Conservation (phyloP, 2,888 invertebrate genomes). For the Euclidia mi region DNA sequence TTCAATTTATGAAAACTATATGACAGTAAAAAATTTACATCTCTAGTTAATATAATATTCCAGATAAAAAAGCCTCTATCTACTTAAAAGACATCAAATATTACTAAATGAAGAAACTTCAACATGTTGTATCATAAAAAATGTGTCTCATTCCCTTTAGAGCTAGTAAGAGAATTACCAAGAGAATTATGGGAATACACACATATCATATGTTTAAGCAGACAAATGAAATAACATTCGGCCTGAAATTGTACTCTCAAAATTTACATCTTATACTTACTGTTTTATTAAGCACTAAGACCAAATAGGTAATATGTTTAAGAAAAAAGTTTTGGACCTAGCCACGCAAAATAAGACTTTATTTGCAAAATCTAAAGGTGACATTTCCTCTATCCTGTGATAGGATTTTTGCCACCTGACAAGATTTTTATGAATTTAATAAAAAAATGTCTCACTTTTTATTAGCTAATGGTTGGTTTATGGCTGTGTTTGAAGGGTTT, state of each 20-base stretch:
- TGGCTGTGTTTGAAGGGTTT: not conserved
- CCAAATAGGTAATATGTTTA: not conserved
- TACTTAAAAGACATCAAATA: too few species aligned
- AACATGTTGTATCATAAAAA: too few species aligned
- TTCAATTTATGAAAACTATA: too few species aligned
- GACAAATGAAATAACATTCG: constrained; percentile 10
- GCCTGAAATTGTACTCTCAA: not conserved
- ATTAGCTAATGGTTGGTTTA: constrained; percentile 15
- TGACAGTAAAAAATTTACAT: too few species aligned
- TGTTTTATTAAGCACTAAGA: constrained; percentile 23
- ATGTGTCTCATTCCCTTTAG: too few species aligned
- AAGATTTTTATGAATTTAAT: constrained; percentile 17
- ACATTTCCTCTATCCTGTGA: not conserved
- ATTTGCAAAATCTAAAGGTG: not conserved
- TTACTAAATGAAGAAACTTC: too few species aligned
- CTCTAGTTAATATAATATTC: not conserved
- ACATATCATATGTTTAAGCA: not conserved
- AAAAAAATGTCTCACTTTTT: constrained; percentile 12
- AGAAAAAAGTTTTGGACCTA: not conserved
- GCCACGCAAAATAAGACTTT: not conserved
- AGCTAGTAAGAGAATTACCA: too few species aligned
- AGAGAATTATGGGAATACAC: too few species aligned
- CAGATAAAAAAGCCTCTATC: too few species aligned
- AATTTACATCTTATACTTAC: constrained; percentile 19
- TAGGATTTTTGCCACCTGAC: constrained; percentile 3